Percentiles rank a stretch among this genome's conserved stretches.
Conservation (phyloP, 2,113 vertebrate species). For the Mandrillus leucophaeus region DNA sequence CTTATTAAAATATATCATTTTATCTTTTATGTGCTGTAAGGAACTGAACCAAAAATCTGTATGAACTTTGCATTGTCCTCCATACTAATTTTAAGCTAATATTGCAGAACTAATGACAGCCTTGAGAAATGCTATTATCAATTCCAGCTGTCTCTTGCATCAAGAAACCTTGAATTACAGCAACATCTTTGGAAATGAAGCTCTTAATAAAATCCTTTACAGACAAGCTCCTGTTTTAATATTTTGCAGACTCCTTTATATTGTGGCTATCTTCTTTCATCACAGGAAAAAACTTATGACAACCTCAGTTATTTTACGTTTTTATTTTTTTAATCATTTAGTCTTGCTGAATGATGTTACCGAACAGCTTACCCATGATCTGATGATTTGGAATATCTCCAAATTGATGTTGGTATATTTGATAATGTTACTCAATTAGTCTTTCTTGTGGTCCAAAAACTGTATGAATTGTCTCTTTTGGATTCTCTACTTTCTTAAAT, state of each 20-base stretch:
- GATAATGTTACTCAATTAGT: fast-evolving
- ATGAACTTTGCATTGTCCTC: constrained; percentile 61
- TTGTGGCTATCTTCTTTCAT: background rate
- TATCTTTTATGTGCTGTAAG: constrained; percentile 30
- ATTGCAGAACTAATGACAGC: constrained; percentile 70
- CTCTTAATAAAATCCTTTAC: constrained; percentile 22
- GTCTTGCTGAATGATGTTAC: background rate
- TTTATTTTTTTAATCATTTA: background rate
- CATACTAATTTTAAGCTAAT: constrained; percentile 69
- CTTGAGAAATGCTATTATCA: constrained; percentile 61
- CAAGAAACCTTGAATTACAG: constrained; percentile 38
- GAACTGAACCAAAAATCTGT: constrained; percentile 58
- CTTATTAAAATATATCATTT: constrained; percentile 40
- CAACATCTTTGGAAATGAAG: constrained; percentile 48
- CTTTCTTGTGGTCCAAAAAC: background rate
- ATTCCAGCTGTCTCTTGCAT: constrained; percentile 69
- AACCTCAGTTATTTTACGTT: background rate
- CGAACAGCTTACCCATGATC: background rate
- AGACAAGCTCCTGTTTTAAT: constrained; percentile 34
- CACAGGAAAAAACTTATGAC: background rate
- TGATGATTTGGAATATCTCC: background rate
- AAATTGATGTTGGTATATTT: background rate
- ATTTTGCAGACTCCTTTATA: background rate
- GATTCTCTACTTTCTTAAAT: background rate
- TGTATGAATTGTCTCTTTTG: background rate